Percentiles rank a stretch among this genome's conserved stretches.
Evolutionary conservation across 2,888 invertebrate species (phyloP).

Genomic region (Cataglyphis albicans): DNA sequence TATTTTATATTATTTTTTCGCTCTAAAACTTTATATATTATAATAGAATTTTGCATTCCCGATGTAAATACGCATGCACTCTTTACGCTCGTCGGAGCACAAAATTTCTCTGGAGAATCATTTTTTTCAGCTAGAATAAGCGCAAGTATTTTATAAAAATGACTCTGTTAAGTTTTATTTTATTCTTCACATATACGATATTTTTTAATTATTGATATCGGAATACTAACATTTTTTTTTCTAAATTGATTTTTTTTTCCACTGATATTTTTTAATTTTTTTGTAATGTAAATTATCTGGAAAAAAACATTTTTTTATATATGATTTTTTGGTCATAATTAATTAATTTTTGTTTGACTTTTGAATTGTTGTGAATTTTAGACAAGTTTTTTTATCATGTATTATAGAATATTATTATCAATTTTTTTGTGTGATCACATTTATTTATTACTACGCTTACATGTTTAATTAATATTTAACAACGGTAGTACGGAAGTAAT

Average conservation of each 20-base stretch:
- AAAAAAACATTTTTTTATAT: not conserved
- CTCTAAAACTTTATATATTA: not conserved
- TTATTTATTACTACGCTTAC: not conserved
- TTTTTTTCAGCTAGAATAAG: conserved; percentile 9
- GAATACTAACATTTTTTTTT: not conserved
- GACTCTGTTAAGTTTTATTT: not conserved
- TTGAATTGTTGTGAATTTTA: not conserved
- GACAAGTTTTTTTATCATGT: not conserved
- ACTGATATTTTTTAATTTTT: not conserved
- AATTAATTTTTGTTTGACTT: not conserved
- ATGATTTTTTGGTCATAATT: not conserved
- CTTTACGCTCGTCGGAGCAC: conserved; percentile 33
- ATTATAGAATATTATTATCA: not conserved
- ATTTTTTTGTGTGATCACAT: not conserved
- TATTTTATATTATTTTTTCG: conserved; percentile 1
- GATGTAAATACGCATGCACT: conserved; percentile 8
- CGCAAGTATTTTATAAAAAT: not conserved
- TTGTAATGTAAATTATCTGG: not conserved
- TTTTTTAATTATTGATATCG: not conserved
- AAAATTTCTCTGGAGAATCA: conserved; percentile 53
- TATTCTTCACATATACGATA: not conserved
- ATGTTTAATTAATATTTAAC: not conserved
- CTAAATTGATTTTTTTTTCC: not conserved
- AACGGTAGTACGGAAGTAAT: not conserved
- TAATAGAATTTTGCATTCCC: conserved; percentile 26